Evolutionary conservation across 1,140 invertebrate species (phyloP), one percentile per base, ranked within the genome.

Genomic region (Mylabris phalerata): DNA sequence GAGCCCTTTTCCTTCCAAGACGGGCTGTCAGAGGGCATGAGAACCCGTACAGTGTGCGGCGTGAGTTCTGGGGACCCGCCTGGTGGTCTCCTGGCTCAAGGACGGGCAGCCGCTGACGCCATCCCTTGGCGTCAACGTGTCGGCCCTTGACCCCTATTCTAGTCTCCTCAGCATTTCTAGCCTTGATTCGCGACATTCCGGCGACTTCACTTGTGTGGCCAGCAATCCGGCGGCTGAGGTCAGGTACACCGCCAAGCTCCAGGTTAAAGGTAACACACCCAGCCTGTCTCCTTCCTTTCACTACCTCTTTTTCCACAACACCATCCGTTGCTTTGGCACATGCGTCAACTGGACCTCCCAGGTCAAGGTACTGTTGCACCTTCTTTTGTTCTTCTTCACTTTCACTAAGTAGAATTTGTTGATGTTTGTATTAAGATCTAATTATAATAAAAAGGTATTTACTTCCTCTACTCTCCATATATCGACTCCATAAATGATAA

Each of bases 1-100:
- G 86, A 88, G 80, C 86, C 86, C 76, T 89, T 89, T 83, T 83
- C 79, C 78, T 89, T 89, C 79, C 86, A 87, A 80, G 83, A 88
- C 74, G 86, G 85, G 70, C 82, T 91, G 69, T 83, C 84, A 71
- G 88, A 91, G 80, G 89, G 88, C 72, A 88, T 90, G 81, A 82
- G 89, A 72, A 89, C 89, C 48, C 83, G 88, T 67, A 84, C 90
- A 68, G 86, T 91, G 65, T 93, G 90, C 78, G 87, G 88, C 64
- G 88, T 92, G 65, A 88, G 87, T 74, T 83, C 85, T 67, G 88
- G 88, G 63, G 88, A 90, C 75, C 80, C 84, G 61, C 88, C 88
- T 90, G 27, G 81, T 80, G 64, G 84, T 90, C 71, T 80, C 80
- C 72, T 90, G 88, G 87, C 82, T 88, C 50, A 90, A 89, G 80